Evolutionary conservation across 2,797 vertebrate species (phyloP).

Genomic region (Natrix natrix): DNA sequence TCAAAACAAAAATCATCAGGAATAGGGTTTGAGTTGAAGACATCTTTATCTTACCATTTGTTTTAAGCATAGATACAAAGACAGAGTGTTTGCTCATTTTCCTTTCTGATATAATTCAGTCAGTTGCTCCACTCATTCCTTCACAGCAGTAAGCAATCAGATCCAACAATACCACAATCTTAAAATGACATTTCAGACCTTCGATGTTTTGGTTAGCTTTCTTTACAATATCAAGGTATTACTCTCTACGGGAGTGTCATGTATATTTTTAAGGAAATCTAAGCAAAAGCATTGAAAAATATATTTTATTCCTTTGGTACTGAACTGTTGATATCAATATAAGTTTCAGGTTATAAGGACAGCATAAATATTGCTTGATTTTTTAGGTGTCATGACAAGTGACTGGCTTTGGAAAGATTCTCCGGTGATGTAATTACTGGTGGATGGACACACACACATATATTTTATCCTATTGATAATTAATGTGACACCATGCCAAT

Average conservation of each 20-base stretch:
- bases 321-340: conserved; percentile 8
- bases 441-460: neutral
- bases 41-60: neutral
- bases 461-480: accelerated
- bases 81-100: neutral
- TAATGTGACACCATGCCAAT: conserved; percentile 15
- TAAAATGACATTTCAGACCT: neutral
- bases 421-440: conserved; percentile 19
- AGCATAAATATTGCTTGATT: conserved; percentile 8
- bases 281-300: conserved; percentile 55
- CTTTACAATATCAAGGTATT: neutral
- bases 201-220: neutral
- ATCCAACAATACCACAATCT: neutral
- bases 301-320: conserved; percentile 52
- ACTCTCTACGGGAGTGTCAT: neutral
- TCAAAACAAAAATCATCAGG: neutral
- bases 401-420: conserved; percentile 7
- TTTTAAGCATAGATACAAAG: neutral
- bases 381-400: neutral
- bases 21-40: neutral
- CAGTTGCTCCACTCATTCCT: too few species aligned
- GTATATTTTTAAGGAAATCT: conserved; percentile 6
- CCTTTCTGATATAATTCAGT: neutral
- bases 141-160: neutral
- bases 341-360: conserved; percentile 30